Evolutionary conservation across 1,140 invertebrate species (phyloP), one percentile per base, ranked within the genome.

Genomic region (Heliconius eleuchia): DNA sequence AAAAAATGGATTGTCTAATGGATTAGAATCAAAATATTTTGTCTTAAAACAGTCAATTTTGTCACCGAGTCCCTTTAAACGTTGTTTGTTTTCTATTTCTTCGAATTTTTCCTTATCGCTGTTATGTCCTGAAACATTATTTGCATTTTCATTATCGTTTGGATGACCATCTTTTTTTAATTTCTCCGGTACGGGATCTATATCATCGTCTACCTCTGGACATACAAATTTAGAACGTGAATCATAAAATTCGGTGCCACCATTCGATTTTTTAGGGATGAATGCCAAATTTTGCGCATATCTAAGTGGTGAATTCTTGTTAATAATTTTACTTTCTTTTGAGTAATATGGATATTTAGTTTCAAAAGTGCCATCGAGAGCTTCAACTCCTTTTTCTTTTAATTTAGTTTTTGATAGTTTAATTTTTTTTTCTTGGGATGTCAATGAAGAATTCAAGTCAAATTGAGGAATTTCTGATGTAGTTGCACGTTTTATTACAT

Each of bases 1-100:
- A 88, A 97, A 97, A 80, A 97, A 93, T 1, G 97, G 97, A 95
- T 96, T 97, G 83, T 97, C 97, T 74, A 97, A 89, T 4, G 97
- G 97, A 90, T 97, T 95, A 71, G 95, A 90, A 60, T 96, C 97
- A 85, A 97, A 97, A 92, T 96, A 97, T 93, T 97, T 97, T 5
- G 92, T 92, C 90, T 96, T 97, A 27, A 96, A 96, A 86, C 97
- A 97, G 80, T 97, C 96, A n/a, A 97, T 96, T 92, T 96, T 96
- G 82, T 97, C 96, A 6, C 96, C 97, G 13, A 97, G 89, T 16
- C 96, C 96, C 76, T 84, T 87, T 4, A 95, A 82, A 60, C 94
- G 84, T 18, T 91, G 92, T 80, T 89, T 87, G 73, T 90, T 80
- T 81, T 87, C 86, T 16, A 86, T 80, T 77, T 84, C 84, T 70